Evolutionary conservation across 2,113 vertebrate genomes (phyloP), one percentile per base, ranked within the genome.

Genomic region (Podarcis muralis): DNA sequence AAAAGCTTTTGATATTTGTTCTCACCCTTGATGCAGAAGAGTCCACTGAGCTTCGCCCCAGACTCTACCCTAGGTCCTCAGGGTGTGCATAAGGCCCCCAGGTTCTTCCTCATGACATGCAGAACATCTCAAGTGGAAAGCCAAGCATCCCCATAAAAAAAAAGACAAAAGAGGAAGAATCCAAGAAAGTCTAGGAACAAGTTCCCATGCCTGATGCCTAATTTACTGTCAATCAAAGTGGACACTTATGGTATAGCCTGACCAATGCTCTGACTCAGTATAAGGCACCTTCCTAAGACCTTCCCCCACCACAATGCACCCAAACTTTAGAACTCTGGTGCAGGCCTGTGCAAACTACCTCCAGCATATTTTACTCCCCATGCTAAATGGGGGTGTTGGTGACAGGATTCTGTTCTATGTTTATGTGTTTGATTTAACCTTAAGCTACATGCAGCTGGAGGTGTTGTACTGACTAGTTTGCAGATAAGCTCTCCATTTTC

Each of bases 391-490:
- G 48, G 48, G 9, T 53, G 48, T 3, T 53, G 48, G 2, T 53
- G 11, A 12, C 48, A 62, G 59, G 37, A 69, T 16, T 22, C n/a
- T 69, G 6, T 30, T n/a, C 30, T 25, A 59, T 20, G 7, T 48
- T 35, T 32, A 53, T 3, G 5, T 30, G 43, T 79, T 48, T 57
- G 35, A 71, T 30, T 20, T 40, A 20, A 75, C 6, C 15, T 30
- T 59, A 22, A 32, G 16, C 43, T 35, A 20, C 6, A 32, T 6
- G 6, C 22, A n/a, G 5, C 22, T 20, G 23, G 18, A 69, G 76
- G 85, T 68, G 30, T 22, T 25, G 20, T 53, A 96, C 95, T 98
- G 97, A 96, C 94, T 98, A 97, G 97, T 97, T 95, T 95, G 93
- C 96, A 91, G 90, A 91, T 89, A 87, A 95, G 92, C 89, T 93